Evolutionary conservation across 2,113 vertebrate genomes (phyloP), one percentile per base, ranked within the genome.

Genomic region (Dolichallabes microphthalmus): DNA sequence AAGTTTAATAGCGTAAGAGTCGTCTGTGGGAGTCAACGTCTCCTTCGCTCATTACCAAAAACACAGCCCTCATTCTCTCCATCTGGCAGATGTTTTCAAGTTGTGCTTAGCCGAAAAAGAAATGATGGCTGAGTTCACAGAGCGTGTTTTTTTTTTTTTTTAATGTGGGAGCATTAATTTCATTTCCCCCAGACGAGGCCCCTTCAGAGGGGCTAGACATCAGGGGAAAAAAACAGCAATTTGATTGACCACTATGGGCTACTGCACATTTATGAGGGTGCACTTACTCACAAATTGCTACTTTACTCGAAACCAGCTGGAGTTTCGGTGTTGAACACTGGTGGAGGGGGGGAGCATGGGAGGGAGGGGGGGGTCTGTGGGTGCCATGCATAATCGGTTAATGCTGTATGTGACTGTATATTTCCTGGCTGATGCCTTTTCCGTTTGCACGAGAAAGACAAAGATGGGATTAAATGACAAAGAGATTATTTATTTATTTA

Each of bases 391-490:
- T 83, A 86, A 85, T 88, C 85, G 78, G 83, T 88, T 88, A 88
- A 80, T 68, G 83, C 53, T 66, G 45, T 71, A 81, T 83, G 85
- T 89, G 89, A 85, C 83, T 71, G 66, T 76, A 81, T 83, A 87
- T 89, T 89, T 87, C 89, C 82, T 75, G 82, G 83, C 88, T 89
- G 92, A 92, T 93, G 91, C 89, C 86, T 92, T 93, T 94, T 94
- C 92, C 92, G 91, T 92, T 91, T 93, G 93, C 80, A 77, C 87
- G 92, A 92, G 91, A 94, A 94, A 94, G 92, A 94, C 93, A 93
- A 93, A 94, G 94, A 93, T 94, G 93, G 91, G 93, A 88, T 93
- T 93, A 94, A 92, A 94, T 93, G 92, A 93, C 91, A 92, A 91
- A 89, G 89, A 89, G 91, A 92, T 91, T 89, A 91, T 92, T 92